Base-by-base conservation (phyloP, 2,888 invertebrate genomes). In the Vesta saturnalis region DNA sequence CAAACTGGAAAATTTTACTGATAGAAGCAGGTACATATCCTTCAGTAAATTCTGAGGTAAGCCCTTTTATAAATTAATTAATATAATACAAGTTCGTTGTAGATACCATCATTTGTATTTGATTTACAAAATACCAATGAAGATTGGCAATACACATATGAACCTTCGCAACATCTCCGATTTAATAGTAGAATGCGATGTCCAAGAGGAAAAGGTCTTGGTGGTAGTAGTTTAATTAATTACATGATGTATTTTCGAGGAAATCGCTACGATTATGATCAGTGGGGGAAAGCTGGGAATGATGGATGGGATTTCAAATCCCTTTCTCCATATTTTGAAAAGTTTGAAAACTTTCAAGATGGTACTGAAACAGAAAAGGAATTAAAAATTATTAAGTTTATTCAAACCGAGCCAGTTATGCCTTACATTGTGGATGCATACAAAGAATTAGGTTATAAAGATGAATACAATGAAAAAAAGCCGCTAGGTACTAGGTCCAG, bases 181-280 rank as follows among this genome's bases (percentile, higher is more conserved):
- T 94, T 94, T 93, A 89, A 90, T 73, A 93, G 92, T 0, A 92
- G 93, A 81, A 87, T 93, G 69, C 94, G 94, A 84, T 95, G 94
- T 94, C 94, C 95, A 1, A 87, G 97, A 70, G 97, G 97, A 55
- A 96, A 94, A 83, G 87, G 92, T 19, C 87, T 96, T 16, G 95
- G 95, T 18, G 95, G 96, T 10, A 90, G 92, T 66, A 94, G 94
- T 77, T 93, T 94, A 1, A 87, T 96, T 0, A 96, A 96, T 81
- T 94, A 94, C 12, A 95, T 96, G 95, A 89, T 95, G 23, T 96
- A 96, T 84, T 91, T 95, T 10, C 87, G 96, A 60, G 96, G 96
- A 61, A 95, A 94, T 77, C 88, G 90, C 74, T 89, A 90, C 65
- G 95, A 96, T 79, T 96, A 94, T 84, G 94, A 96, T 80, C 86